Base-by-base conservation (phyloP, 2,113 vertebrate genomes). In the Corythornis vintsioides region DNA sequence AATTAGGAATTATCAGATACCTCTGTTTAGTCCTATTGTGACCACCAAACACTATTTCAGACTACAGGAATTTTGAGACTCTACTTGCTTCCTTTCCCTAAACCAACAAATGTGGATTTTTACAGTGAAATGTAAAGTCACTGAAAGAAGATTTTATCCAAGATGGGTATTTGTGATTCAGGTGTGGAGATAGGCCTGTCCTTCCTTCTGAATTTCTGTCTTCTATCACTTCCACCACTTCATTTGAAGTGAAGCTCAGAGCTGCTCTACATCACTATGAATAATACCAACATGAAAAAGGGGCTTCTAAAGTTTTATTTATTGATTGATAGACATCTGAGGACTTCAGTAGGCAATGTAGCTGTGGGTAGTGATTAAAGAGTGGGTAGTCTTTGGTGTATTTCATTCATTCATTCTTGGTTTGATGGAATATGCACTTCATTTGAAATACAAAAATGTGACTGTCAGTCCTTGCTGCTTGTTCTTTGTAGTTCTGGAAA, bases 391-490 rank as follows among this genome's bases (percentile, higher is more conserved):
- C 5, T 1, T 55, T 87, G 42, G 57, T 77, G 60, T 87, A 70
- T 83, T 94, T 95, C 33, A 79, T 94, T 93, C 66, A 83, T 93
- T 93, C 66, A 83, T 93, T 94, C 81, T 52, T 33, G 59, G 15
- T 82, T 73, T 63, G 60, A 56, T 89, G 63, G 66, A 77, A 61
- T 81, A 53, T 38, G 22, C 48, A 14, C 53, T 91, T 65, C 25
- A 64, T 76, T 83, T 85, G 70, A 92, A 89, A 91, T 88, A 94
- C 52, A 88, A 43, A 89, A 83, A 63, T 63, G 16, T 6, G 43
- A 48, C 60, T 72, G 71, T 87, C 89, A 89, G 67, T 59, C 4
- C 20, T 84, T 79, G 78, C 20, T 55, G 31, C 3, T 69, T 71
- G 4, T 2, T 67, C 56, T 82, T 48, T 86, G 21, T 88, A 71